phyloP scores from a whole-genome alignment of 2,888 invertebrate species.

The Mellilla xanthometata region DNA sequence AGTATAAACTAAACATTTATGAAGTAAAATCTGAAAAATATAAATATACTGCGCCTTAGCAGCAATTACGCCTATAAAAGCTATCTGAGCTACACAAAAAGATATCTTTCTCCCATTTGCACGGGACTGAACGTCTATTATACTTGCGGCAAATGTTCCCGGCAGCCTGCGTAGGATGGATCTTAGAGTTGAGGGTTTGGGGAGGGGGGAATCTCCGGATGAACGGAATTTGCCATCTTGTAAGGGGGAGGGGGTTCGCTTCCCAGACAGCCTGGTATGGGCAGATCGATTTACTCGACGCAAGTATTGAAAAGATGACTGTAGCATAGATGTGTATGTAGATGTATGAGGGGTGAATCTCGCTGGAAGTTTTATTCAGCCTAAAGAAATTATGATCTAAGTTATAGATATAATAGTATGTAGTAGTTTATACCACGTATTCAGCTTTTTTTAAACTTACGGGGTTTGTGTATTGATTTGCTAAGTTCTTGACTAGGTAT shows the following conservation, averaged over 20 bases:
- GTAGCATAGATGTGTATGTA: conserved; percentile 12
- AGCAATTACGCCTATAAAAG: conserved; percentile 8
- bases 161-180: conserved; percentile 39
- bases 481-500: too few species aligned
- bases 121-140: conserved; percentile 33
- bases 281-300: conserved; percentile 40
- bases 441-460: too few species aligned
- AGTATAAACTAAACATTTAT: too few species aligned
- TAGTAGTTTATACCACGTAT: too few species aligned
- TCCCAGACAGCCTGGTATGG: conserved; percentile 48
- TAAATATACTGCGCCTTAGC: conserved; percentile 1
- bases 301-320: conserved; percentile 37
- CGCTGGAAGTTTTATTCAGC: background rate
- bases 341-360: background rate
- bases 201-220: conserved; percentile 30
- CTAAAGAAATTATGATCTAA: conserved; percentile 1
- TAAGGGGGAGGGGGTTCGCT: conserved; percentile 33
- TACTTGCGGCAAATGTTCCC: conserved; percentile 31
- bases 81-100: conserved; percentile 1
- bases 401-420: too few species aligned
- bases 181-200: conserved; percentile 4
- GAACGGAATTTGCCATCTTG: conserved; percentile 44
- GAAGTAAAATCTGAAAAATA: background rate
- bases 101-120: conserved; percentile 21
- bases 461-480: too few species aligned